Base-by-base conservation (phyloP, 2,113 vertebrate species). In the Istiophorus platypterus region DNA sequence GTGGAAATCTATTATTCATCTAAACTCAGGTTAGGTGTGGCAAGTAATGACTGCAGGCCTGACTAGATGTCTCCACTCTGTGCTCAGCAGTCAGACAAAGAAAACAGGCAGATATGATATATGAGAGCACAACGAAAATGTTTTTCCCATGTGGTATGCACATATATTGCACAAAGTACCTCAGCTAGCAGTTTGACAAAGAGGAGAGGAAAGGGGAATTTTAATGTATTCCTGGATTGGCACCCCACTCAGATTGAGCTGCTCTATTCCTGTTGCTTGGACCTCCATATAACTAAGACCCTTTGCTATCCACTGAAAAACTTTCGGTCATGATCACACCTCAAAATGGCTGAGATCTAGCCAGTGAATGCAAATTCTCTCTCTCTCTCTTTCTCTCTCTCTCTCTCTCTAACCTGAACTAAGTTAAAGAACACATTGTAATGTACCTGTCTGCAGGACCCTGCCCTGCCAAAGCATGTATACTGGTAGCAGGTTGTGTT, bases 1-100 rank as follows among this genome's bases (percentile, higher is more conserved):
- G 85, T 42, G 74, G 8, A 13, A 26, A 92, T 92, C 86, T 82
- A 89, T 92, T 91, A 91, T 89, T 93, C 62, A 92, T 89, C 72
- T 78, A 72, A 78, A 85, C 82, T 85, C 81, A 87, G 84, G 80
- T 84, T 85, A 88, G 90, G 90, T 87, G 87, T 88, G 81, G 83
- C 29, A 31, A n/a, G 29, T 24, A 64, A 26, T 1, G 31, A 68
- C 69, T 52, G 34, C 42, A 67, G 24, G 63, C 78, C 62, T 39
- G 29, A 67, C 64, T 62, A 9, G 6, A 39, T 41, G 69, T 81
- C 73, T 85, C 62, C 20, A 7, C 47, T 83, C 8, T 52, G 62
- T 12, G 20, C 49, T 80, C 41, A 24, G 47, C 57, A 59, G 34
- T 20, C 63, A 70, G 37, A 79, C 67, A 61, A 71, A 78, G 72